Evolutionary conservation across 2,888 invertebrate species (phyloP).

Genomic region (Tetrapedia diversipes): DNA sequence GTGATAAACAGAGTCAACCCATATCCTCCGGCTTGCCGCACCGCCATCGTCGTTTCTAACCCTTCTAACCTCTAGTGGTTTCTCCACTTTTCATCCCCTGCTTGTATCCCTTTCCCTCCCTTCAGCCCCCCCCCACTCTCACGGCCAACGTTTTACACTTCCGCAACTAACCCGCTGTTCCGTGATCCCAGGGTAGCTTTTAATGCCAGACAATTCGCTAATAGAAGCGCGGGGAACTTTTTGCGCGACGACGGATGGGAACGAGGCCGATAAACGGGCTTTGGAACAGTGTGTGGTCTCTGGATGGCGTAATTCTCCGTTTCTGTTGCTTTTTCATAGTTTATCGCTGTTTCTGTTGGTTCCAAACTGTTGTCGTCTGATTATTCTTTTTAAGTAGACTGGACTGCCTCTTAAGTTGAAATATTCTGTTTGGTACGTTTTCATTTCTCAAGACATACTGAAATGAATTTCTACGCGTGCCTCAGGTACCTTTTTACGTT

Average conservation of each 20-base stretch:
- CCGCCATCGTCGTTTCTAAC: conserved; percentile 39
- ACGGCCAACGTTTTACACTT: conserved; percentile 33
- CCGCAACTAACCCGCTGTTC: not conserved
- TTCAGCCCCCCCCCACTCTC: too few relatives aligned
- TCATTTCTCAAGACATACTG: too few relatives aligned
- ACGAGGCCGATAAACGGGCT: not conserved
- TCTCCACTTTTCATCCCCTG: conserved; percentile 50
- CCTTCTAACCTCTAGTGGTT: conserved; percentile 53
- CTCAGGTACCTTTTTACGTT: too few relatives aligned
- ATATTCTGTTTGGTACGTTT: too few relatives aligned
- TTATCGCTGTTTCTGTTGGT: not conserved
- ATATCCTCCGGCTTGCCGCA: conserved; percentile 20
- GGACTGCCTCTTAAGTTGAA: too few relatives aligned
- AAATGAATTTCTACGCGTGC: too few relatives aligned
- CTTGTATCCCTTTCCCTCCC: conserved; percentile 32
- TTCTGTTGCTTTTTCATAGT: not conserved
- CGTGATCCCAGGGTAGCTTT: not conserved
- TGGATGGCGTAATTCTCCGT: not conserved
- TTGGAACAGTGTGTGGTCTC: not conserved
- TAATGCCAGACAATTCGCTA: conserved; percentile 10
- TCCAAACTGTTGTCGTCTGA: too few relatives aligned
- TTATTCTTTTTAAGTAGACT: too few relatives aligned
- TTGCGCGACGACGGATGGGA: not conserved
- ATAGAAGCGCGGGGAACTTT: conserved; percentile 8
- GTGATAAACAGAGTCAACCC: conserved; percentile 76